Evolutionary conservation across 2,888 invertebrate species (phyloP), one percentile per base, ranked within the genome.

Genomic region (Sinotaia quadrata): DNA sequence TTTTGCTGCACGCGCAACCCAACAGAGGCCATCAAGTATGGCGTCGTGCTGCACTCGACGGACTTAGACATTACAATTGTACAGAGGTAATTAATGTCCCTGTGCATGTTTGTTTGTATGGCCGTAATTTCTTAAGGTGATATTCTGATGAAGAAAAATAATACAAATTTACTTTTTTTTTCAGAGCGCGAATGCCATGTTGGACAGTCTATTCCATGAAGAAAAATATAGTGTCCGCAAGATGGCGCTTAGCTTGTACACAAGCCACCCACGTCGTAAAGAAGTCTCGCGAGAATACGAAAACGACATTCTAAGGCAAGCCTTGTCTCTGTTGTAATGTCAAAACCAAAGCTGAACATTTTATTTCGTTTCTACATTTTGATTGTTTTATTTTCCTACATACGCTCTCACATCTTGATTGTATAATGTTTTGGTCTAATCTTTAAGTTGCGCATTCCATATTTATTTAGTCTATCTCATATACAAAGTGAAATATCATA

Each of bases 11-110:
- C 61, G 67, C 76, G 61, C 71, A 75, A 65, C 76, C 76, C 15
- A 75, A 78, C 21, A 67, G 59, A 21, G 78, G 75, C 2, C 65
- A 71, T 8, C 68, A 76, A 1, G 76, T 75, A 10, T 76, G 79
- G 77, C 72, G 80, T 56, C 47, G 81, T 24, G 77, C 80, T 12
- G 81, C 80, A n/a, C 68, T 75, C 0, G 70, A 75, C 31, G 73
- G 75, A 33, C 59, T 80, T 0, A 71, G 81, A 41, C 76, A 79
- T 57, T 80, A 69, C 59, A 67, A 67, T 3, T 81, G 81, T 69
- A 70, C 78, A 34, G 71, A 78, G 75, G 81, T 81, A 18, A 18
- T 15, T 2, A 29, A 1, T 24, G 51, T 12, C 51, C 12, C n/a
- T n/a, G n/a, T n/a, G n/a, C n/a, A n/a, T n/a, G n/a, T 18, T 1